These are phyloP conservation scores for Forficula auricularia DNA, from an alignment of 1,140 invertebrate species.

Conservation along the genomic window DNA sequence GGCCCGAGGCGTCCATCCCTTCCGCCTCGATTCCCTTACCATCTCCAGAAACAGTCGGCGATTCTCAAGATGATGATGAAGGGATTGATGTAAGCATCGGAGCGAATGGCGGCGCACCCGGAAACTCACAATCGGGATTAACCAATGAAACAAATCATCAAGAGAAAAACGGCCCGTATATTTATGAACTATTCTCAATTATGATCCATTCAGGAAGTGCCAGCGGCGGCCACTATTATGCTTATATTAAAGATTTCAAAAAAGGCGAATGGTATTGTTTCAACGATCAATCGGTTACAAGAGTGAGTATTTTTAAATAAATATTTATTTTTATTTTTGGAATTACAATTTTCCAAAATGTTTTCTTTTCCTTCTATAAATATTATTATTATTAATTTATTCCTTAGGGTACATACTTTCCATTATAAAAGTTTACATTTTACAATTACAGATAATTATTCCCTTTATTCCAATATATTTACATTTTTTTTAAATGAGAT, in stretches of 20 bases:
- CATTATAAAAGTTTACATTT: too few species aligned
- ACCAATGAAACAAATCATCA: slow-evolving; percentile 34
- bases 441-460: too few species aligned
- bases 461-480: too few species aligned
- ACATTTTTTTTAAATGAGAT: too few species aligned
- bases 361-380: slow-evolving; percentile 7
- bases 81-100: not conserved
- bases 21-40: slow-evolving; percentile 13
- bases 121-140: too few species aligned
- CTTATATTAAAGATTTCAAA: slow-evolving; percentile 77
- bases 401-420: too few species aligned
- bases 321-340: slow-evolving; percentile 7
- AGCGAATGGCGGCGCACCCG: too few species aligned
- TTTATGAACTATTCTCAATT: slow-evolving; percentile 80
- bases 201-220: slow-evolving; percentile 89
- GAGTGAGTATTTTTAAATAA: slow-evolving; percentile 31
- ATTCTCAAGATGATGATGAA: slow-evolving; percentile 29
- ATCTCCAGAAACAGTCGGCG: slow-evolving; percentile 17
- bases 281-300: slow-evolving; percentile 56
- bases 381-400: not conserved
- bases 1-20: slow-evolving; percentile 20
- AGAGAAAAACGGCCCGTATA: slow-evolving; percentile 47
- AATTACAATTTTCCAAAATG: too few species aligned
- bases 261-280: slow-evolving; percentile 64
- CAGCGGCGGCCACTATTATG: slow-evolving; percentile 84